Evolutionary conservation across 2,797 vertebrate species (phyloP).

Genomic region (Rhinatrema bivittatum): DNA sequence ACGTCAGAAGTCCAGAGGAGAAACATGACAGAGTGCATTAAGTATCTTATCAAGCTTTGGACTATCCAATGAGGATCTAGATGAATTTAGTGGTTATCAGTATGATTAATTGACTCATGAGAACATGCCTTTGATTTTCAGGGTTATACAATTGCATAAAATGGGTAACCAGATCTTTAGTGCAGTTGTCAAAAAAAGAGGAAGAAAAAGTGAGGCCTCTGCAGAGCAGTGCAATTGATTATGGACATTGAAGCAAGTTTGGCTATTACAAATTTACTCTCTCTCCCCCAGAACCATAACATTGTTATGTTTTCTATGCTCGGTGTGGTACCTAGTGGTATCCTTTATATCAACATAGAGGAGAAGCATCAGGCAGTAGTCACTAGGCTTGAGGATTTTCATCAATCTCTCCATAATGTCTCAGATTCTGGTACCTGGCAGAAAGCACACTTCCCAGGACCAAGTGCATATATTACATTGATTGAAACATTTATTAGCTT

Average conservation of each 20-base stretch:
- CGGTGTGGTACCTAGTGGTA: no score
- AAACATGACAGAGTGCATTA: slow-evolving; percentile 78
- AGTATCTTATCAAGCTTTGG: slow-evolving; percentile 87
- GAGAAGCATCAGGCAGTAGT: no score
- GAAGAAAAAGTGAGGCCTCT: slow-evolving; percentile 19
- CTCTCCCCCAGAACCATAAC: no score
- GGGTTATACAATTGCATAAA: slow-evolving; percentile 82
- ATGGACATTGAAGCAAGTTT: slow-evolving; percentile 85
- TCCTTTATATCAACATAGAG: no score
- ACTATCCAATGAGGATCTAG: slow-evolving; percentile 86
- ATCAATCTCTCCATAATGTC: no score
- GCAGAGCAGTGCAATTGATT: slow-evolving; percentile 84
- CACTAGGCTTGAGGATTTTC: no score
- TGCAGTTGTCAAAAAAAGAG: slow-evolving; percentile 31
- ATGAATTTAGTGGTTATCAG: slow-evolving; percentile 82
- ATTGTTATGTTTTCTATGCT: no score
- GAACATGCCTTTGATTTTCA: slow-evolving; percentile 84
- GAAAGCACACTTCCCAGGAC: no score
- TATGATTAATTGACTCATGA: slow-evolving; percentile 86
- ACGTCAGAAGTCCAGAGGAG: slow-evolving; percentile 50
- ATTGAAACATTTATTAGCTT: no score
- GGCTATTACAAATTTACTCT: no score
- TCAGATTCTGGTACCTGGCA: no score
- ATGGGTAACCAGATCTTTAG: slow-evolving; percentile 41
- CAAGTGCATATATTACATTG: no score